phyloP scores from a whole-genome alignment of 2,113 vertebrate species.

The Daphoenositta chrysoptera region DNA sequence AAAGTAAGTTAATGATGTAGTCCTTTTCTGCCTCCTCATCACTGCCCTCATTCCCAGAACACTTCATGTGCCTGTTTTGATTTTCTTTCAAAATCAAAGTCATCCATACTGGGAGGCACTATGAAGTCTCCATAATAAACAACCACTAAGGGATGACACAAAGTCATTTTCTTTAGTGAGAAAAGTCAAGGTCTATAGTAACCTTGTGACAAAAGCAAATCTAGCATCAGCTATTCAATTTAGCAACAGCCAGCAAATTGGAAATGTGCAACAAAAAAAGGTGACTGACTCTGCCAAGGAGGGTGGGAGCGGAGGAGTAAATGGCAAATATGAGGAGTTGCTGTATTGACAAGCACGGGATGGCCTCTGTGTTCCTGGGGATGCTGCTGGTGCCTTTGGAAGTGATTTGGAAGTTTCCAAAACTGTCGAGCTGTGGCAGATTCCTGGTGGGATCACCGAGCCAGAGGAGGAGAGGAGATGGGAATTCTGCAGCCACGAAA shows the following conservation, averaged over 20 bases:
- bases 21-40: background rate
- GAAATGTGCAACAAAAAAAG: background rate
- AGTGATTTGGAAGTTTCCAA: background rate
- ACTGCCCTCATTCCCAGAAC: background rate
- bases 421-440: rapidly evolving
- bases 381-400: background rate
- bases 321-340: background rate
- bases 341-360: rapidly evolving
- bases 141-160: background rate
- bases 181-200: background rate
- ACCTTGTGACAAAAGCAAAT: slow-evolving; percentile 23
- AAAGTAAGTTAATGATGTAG: background rate
- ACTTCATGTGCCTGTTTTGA: background rate
- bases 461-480: background rate
- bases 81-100: slow-evolving; percentile 27
- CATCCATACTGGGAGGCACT: background rate
- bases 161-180: slow-evolving; percentile 2
- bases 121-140: slow-evolving; percentile 2
- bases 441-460: background rate
- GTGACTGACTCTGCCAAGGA: background rate
- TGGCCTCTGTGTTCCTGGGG: background rate
- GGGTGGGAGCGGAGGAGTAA: background rate
- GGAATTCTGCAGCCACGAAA: background rate
- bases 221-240: background rate
- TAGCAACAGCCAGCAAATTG: background rate